Evolutionary conservation across 1,140 invertebrate genomes (phyloP).

Genomic region (Euwallacea similis): DNA sequence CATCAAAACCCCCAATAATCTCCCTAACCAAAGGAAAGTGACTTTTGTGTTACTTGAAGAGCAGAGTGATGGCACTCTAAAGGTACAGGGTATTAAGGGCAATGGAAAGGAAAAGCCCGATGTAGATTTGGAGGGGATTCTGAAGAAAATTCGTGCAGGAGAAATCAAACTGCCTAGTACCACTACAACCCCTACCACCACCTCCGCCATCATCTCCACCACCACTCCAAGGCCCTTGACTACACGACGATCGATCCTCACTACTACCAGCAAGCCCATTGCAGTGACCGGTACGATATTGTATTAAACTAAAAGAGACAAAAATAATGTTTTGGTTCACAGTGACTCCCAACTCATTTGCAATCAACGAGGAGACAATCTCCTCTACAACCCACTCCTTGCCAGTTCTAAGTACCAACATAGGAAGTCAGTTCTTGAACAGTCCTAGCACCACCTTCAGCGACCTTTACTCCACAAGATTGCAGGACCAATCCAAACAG

Average conservation of each 20-base stretch:
- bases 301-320: background rate
- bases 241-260: conserved; percentile 34
- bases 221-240: conserved; percentile 48
- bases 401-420: conserved; percentile 52
- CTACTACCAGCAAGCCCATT: conserved; percentile 18
- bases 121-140: conserved; percentile 76
- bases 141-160: conserved; percentile 78
- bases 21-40: conserved; percentile 75
- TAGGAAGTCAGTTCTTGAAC: conserved; percentile 47
- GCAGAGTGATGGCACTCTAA: conserved; percentile 78
- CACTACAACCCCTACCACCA: conserved; percentile 55
- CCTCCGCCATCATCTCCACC: conserved; percentile 45
- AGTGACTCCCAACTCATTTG: conserved; percentile 49
- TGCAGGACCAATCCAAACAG: conserved; percentile 28
- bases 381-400: conserved; percentile 53
- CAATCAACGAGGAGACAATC: conserved; percentile 54
- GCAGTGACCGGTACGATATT: conserved; percentile 16
- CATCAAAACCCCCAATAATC: conserved; percentile 62
- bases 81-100: conserved; percentile 77
- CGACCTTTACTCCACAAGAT: background rate
- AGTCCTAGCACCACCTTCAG: conserved; percentile 23
- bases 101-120: conserved; percentile 68
- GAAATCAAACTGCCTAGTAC: conserved; percentile 76
- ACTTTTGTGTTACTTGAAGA: conserved; percentile 84
- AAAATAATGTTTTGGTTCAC: conserved; percentile 10